Evolutionary conservation across 2,888 invertebrate species (phyloP).

Genomic region (Pycnomerus fuliginosus): DNA sequence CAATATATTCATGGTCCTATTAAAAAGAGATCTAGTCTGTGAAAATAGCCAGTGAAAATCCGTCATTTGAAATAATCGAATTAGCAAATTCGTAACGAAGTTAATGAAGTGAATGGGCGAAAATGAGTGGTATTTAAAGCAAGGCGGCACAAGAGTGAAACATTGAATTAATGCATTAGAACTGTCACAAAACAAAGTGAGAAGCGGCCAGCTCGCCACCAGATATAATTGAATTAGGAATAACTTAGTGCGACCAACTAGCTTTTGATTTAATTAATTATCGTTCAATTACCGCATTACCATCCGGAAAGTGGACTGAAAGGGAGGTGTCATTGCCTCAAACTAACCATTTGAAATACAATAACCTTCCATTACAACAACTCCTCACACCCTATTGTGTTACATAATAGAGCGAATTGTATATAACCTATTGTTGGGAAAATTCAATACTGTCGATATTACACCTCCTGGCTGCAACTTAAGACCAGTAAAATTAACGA

Average conservation of each 20-base stretch:
- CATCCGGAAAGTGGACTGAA: constrained; percentile 35
- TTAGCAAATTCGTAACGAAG: no score
- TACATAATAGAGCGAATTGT: constrained; percentile 10
- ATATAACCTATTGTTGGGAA: constrained; percentile 14
- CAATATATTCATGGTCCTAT: no score
- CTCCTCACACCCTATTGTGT: constrained; percentile 12
- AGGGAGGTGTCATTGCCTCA: constrained; percentile 25
- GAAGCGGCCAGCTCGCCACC: constrained; percentile 30
- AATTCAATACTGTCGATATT: no score
- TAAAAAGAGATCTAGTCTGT: no score
- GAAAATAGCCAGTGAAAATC: no score
- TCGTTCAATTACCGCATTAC: constrained; percentile 46
- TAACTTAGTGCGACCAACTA: constrained; percentile 38
- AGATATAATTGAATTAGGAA: constrained; percentile 42
- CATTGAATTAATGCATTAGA: constrained; percentile 35
- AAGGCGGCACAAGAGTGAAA: constrained; percentile 23
- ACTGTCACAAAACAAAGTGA: constrained; percentile 33
- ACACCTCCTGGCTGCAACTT: no score
- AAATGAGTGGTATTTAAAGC: constrained; percentile 13
- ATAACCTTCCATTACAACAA: constrained; percentile 28
- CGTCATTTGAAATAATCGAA: no score
- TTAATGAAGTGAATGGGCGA: constrained; percentile 12
- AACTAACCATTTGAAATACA: constrained; percentile 27
- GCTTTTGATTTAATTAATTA: constrained; percentile 47
- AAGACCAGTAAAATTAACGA: no score